Evolutionary conservation across 2,797 vertebrate genomes (phyloP).

Genomic region (Simalia tracyae): DNA sequence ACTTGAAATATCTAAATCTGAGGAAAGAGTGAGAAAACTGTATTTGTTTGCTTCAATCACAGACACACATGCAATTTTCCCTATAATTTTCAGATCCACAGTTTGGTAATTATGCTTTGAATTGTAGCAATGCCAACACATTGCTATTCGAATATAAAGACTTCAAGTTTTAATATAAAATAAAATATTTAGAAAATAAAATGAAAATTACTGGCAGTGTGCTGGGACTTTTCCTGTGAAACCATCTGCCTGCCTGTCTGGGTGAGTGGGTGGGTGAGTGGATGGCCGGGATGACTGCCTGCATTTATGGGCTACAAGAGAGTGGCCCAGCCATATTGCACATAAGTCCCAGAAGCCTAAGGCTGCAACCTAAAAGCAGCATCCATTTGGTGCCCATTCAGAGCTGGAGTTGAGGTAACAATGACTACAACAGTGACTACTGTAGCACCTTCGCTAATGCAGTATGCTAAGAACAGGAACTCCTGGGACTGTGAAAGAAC

Average conservation of each 20-base stretch:
- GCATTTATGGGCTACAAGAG: neutral
- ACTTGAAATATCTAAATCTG: neutral
- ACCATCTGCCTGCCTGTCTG: neutral
- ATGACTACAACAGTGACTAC: no score
- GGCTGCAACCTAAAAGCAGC: neutral
- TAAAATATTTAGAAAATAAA: constrained; percentile 11
- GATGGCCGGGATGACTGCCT: neutral
- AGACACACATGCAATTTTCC: neutral
- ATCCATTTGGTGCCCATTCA: neutral
- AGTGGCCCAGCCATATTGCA: neutral
- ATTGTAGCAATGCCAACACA: neutral
- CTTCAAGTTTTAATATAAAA: constrained; percentile 21
- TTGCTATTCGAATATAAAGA: neutral
- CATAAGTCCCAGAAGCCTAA: neutral
- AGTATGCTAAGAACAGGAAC: no score
- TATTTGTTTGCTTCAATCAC: neutral
- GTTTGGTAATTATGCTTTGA: neutral
- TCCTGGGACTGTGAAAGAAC: no score
- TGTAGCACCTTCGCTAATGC: no score
- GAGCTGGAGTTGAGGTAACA: neutral
- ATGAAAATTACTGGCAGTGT: neutral
- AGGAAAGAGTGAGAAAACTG: neutral
- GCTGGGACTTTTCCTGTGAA: neutral
- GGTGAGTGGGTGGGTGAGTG: neutral
- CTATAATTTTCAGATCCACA: neutral